These are phyloP conservation scores for Parapristionchus giblindavisi DNA, from an alignment of 2,888 invertebrate species.

Conservation along the genomic window DNA sequence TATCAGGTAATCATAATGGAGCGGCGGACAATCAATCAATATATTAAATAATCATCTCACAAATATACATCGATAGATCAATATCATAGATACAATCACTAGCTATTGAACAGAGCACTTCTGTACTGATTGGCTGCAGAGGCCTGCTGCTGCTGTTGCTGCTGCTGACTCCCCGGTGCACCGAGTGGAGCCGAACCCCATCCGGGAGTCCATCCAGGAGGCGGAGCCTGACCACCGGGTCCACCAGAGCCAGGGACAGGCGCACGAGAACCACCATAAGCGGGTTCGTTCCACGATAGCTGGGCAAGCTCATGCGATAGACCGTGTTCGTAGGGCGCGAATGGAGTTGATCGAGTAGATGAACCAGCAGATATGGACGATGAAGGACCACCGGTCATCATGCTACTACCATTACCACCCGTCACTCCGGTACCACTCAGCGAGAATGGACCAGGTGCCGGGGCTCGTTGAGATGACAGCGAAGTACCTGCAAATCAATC, in stretches of 20 bases:
- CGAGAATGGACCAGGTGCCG: constrained; percentile 20
- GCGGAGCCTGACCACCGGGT: not conserved
- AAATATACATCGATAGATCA: too few relatives aligned
- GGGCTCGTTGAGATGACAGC: constrained; percentile 4
- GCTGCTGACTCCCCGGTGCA: constrained; percentile 14
- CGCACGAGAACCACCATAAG: not conserved
- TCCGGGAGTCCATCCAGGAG: constrained; percentile 8
- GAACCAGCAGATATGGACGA: constrained; percentile 10
- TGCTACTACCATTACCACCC: not conserved
- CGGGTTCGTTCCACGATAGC: constrained; percentile 25
- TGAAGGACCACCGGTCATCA: not conserved
- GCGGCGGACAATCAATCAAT: too few relatives aligned
- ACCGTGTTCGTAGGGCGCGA: not conserved
- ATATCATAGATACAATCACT: too few relatives aligned
- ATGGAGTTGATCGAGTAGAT: constrained; percentile 25
- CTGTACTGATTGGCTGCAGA: not conserved
- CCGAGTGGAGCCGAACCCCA: constrained; percentile 31
- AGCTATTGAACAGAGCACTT: constrained; percentile 34
- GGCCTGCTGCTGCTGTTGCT: not conserved
- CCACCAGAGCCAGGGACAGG: not conserved
- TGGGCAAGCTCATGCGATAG: constrained; percentile 14
- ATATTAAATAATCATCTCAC: too few relatives aligned
- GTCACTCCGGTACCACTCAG: constrained; percentile 14
- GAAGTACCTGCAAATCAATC: constrained; percentile 7
- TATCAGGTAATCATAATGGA: too few relatives aligned